Conservation (phyloP, 2,888 invertebrate species). For the Pseudeuparius sepicola region DNA sequence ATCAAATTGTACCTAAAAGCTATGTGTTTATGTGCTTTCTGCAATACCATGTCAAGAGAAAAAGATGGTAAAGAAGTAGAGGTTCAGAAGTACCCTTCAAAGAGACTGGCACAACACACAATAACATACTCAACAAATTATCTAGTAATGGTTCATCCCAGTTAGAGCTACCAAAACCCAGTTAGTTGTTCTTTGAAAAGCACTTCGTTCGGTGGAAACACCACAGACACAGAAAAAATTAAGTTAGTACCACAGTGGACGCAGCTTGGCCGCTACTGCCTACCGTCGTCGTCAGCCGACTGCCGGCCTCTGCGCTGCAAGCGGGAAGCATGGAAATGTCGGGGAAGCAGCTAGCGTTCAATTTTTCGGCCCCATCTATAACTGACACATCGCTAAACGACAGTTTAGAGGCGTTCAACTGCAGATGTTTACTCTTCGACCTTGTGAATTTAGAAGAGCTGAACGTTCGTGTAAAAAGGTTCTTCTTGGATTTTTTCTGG, state of each 20-base stretch:
- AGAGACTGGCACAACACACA: too few species aligned
- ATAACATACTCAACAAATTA: too few species aligned
- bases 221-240: too few species aligned
- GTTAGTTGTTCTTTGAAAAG: too few species aligned
- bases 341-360: conserved; percentile 37
- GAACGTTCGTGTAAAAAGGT: conserved; percentile 35
- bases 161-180: too few species aligned
- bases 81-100: too few species aligned
- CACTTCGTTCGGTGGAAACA: too few species aligned
- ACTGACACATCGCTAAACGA: conserved; percentile 28
- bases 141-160: too few species aligned
- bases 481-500: conserved; percentile 32
- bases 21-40: too few species aligned
- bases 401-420: conserved; percentile 30
- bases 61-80: too few species aligned
- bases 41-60: too few species aligned
- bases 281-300: conserved; percentile 25
- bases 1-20: too few species aligned
- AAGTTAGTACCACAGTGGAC: conserved; percentile 39
- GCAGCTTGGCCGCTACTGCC: conserved; percentile 32
- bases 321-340: conserved; percentile 31
- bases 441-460: conserved; percentile 34
- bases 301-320: conserved; percentile 22
- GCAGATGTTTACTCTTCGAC: conserved; percentile 26
- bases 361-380: conserved; percentile 24